A percentile compares a stretch with the other conserved stretches of the same genome.
Conservation (phyloP, 2,113 vertebrate species). For the Xenopus laevis region DNA sequence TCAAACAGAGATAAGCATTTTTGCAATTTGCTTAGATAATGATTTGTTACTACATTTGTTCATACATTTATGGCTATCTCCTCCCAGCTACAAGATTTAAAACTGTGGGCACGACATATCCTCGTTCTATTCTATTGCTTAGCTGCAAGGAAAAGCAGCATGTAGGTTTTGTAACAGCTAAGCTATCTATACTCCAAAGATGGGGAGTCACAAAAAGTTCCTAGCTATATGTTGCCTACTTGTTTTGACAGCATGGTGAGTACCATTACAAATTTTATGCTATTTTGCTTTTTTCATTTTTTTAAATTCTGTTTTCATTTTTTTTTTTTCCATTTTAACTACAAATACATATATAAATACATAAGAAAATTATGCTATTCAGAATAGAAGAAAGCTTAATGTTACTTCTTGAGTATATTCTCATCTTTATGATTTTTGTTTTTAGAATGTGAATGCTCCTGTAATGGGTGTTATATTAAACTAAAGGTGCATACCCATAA, state of each 20-base stretch:
- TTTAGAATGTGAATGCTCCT: too few species aligned
- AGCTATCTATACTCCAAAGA: not conserved
- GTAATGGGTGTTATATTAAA: too few species aligned
- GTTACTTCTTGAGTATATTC: too few species aligned
- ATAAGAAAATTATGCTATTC: too few species aligned
- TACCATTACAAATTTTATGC: not conserved
- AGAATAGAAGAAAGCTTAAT: too few species aligned
- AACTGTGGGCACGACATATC: not conserved
- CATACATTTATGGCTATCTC: conserved; percentile 7
- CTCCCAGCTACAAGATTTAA: conserved; percentile 20
- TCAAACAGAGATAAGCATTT: conserved; percentile 7
- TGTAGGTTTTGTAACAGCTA: conserved; percentile 4
- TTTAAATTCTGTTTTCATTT: too few species aligned
- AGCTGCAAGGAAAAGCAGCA: conserved; percentile 15
- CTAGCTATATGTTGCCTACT: not conserved
- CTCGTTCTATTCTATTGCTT: not conserved
- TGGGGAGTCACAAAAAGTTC: conserved; percentile 4
- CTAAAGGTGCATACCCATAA: too few species aligned
- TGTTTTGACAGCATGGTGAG: conserved; percentile 9
- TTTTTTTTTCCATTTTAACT: too few species aligned
- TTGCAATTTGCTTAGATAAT: not conserved
- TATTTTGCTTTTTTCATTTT: not conserved
- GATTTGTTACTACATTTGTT: not conserved
- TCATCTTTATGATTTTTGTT: too few species aligned
- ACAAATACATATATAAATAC: too few species aligned